These are phyloP conservation scores for Drosophila prosaltans DNA, from an alignment of 1,140 invertebrate species.

Conservation along the genomic window DNA sequence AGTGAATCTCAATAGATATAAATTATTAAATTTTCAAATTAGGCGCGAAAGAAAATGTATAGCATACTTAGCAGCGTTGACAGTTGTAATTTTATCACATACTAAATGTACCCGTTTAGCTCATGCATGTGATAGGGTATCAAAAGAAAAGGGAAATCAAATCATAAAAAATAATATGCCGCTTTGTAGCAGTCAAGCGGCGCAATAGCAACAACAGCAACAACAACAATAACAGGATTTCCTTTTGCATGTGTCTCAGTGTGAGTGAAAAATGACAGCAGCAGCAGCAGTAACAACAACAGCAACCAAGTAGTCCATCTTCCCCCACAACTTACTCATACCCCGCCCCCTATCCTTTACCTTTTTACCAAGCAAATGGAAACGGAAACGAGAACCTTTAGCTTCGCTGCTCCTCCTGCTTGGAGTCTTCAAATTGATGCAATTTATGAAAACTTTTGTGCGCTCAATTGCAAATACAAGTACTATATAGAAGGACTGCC, in stretches of 20 bases:
- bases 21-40: no score
- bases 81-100: not conserved
- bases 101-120: not conserved
- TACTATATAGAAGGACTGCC: slow-evolving; percentile 35
- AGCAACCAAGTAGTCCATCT: slow-evolving; percentile 38
- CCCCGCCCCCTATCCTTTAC: slow-evolving; percentile 33
- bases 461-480: slow-evolving; percentile 77
- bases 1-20: no score
- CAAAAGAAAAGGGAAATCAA: slow-evolving; percentile 68
- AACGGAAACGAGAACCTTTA: slow-evolving; percentile 13
- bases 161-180: slow-evolving; percentile 78
- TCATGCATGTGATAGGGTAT: slow-evolving; percentile 4
- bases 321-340: not conserved
- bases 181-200: slow-evolving; percentile 46
- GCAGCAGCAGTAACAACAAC: slow-evolving; percentile 16
- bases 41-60: no score
- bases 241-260: slow-evolving; percentile 45
- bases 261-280: slow-evolving; percentile 27
- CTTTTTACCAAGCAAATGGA: slow-evolving; percentile 54
- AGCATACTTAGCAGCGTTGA: no score
- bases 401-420: not conserved
- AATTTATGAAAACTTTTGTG: slow-evolving; percentile 80
- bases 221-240: slow-evolving; percentile 62
- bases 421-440: slow-evolving; percentile 71
- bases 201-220: not conserved